phyloP scores from a whole-genome alignment of 2,888 invertebrate species.

The Oxycera nigricornis region DNA sequence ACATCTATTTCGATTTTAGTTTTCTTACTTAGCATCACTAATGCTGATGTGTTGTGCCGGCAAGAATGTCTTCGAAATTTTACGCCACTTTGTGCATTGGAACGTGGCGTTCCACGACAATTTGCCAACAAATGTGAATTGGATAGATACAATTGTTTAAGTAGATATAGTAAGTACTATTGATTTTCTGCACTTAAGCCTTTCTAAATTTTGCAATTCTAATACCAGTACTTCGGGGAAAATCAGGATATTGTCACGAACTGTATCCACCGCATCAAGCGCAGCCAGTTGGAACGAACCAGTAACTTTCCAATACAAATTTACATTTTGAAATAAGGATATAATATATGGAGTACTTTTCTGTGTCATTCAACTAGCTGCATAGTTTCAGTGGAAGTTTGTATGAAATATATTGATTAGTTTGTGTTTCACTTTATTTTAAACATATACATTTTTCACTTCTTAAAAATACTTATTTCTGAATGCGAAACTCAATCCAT shows the following conservation, averaged over 20 bases:
- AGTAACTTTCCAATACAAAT: no score
- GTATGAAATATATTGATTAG: no score
- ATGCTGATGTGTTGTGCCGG: background rate
- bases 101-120: conserved; percentile 2
- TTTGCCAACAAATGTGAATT: conserved; percentile 8
- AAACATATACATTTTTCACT: no score
- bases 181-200: no score
- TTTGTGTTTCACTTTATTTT: no score
- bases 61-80: conserved; percentile 8
- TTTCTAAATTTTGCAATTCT: background rate
- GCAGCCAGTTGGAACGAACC: no score
- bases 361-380: no score
- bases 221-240: background rate
- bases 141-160: conserved; percentile 4
- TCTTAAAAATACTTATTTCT: no score
- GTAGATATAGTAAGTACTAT: background rate
- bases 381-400: no score
- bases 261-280: background rate
- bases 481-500: no score
- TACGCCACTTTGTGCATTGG: background rate
- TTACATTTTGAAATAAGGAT: no score
- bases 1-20: background rate
- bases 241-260: background rate
- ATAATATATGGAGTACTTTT: no score
- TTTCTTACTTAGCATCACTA: background rate